A percentile compares a stretch with the other conserved stretches of the same genome.
These are phyloP conservation scores for Chaetoderma sp. DNA, from an alignment of 2,888 invertebrate genomes.

Conservation along the genomic window DNA sequence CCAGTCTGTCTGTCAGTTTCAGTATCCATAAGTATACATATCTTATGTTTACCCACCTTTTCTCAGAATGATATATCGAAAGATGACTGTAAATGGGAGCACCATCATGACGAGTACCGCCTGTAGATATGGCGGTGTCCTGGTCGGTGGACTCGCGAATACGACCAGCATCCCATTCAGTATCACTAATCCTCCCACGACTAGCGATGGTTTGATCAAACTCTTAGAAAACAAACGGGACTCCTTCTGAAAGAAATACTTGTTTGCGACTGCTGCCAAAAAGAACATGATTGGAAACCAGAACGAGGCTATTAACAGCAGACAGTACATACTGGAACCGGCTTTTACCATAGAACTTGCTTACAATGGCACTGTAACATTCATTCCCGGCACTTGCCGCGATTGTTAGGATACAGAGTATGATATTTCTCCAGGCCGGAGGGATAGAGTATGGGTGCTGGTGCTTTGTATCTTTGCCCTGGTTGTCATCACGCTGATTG, in stretches of 20 bases:
- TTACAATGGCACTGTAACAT: constrained; percentile 42
- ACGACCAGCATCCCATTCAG: constrained; percentile 46
- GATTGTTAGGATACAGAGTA: constrained; percentile 36
- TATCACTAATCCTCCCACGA: constrained; percentile 40
- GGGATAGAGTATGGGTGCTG: too few relatives aligned
- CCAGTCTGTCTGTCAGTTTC: too few relatives aligned
- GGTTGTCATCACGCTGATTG: too few relatives aligned
- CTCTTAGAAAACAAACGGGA: constrained; percentile 32
- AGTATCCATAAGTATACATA: too few relatives aligned
- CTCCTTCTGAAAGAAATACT: constrained; percentile 27
- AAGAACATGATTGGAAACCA: constrained; percentile 39
- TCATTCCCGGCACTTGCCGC: constrained; percentile 40
- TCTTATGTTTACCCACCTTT: constrained; percentile 5
- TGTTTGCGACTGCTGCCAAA: constrained; percentile 30
- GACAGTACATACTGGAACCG: constrained; percentile 38
- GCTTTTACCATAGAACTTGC: constrained; percentile 40
- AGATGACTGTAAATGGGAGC: constrained; percentile 9
- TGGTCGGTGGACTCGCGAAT: constrained; percentile 40
- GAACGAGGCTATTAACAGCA: constrained; percentile 33
- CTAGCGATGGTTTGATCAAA: constrained; percentile 33
- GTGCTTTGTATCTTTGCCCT: too few relatives aligned
- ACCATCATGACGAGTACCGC: constrained; percentile 41
- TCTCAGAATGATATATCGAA: constrained; percentile 1
- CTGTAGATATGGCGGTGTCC: constrained; percentile 49
- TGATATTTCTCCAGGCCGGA: too few relatives aligned